A percentile compares a stretch with the other conserved stretches of the same genome.
These are phyloP conservation scores for Vulpes ferrilata DNA, from an alignment of 2,113 vertebrate genomes.

Conservation along the genomic window DNA sequence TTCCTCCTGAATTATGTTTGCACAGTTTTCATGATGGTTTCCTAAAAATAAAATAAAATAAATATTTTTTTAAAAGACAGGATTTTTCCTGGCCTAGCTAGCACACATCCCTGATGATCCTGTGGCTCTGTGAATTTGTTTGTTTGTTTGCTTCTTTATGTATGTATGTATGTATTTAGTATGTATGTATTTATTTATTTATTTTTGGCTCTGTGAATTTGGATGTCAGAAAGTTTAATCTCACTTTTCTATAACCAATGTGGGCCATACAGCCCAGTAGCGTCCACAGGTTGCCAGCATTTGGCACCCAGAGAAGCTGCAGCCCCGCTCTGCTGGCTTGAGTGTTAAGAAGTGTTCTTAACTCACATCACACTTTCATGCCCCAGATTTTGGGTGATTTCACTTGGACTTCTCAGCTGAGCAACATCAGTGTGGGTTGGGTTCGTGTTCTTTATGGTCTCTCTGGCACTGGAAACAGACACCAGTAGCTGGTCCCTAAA, in stretches of 20 bases:
- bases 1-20: background rate
- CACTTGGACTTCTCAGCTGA: background rate
- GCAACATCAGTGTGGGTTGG: background rate
- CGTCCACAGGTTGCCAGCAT: no score
- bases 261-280: background rate
- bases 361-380: background rate
- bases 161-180: no score
- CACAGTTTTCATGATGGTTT: background rate
- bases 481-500: no score
- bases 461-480: no score
- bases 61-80: background rate
- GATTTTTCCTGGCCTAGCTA: background rate
- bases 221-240: background rate
- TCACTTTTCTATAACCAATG: background rate
- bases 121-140: no score
- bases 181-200: no score
- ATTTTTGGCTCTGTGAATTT: background rate
- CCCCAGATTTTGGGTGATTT: background rate
- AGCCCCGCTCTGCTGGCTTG: background rate
- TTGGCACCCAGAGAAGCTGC: background rate
- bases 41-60: background rate
- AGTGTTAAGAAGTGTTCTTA: background rate
- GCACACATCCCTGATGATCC: background rate
- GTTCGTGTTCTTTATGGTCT: background rate
- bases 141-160: no score